Conservation (phyloP, 2,888 invertebrate genomes). For the Cheilosia scutellata region DNA sequence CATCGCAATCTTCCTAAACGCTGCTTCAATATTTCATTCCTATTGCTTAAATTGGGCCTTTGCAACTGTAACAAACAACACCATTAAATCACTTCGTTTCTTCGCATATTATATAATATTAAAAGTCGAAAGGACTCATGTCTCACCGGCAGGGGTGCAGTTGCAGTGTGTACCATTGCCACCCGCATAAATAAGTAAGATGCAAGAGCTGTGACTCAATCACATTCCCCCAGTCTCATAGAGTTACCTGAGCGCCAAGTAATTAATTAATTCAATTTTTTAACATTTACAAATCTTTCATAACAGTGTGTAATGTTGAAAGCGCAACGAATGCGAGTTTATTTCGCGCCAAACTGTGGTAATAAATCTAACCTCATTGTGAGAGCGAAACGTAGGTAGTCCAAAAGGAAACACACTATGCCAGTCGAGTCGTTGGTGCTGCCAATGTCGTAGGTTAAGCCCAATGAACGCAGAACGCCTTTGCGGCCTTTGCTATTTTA, state of each 20-base stretch:
- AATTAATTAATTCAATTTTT: background rate
- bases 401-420: background rate
- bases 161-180: no score
- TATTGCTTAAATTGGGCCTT: no score
- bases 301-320: slow-evolving; percentile 37
- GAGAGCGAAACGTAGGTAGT: background rate
- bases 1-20: no score
- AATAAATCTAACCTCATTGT: slow-evolving; percentile 47
- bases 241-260: no score
- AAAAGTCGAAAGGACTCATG: no score
- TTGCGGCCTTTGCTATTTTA: slow-evolving; percentile 4
- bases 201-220: slow-evolving; percentile 1
- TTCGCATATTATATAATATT: no score
- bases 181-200: no score
- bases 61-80: no score
- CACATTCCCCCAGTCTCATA: background rate
- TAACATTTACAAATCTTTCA: slow-evolving; percentile 49
- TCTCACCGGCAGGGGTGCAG: no score
- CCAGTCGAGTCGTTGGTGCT: background rate
- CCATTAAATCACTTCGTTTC: no score
- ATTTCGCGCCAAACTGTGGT: slow-evolving; percentile 5
- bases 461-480: background rate
- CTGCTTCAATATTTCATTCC: no score
- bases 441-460: slow-evolving; percentile 17
- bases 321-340: slow-evolving; percentile 28